Percentiles rank a stretch among this genome's conserved stretches.
These are phyloP conservation scores for Drosophila subpulchrella DNA, from an alignment of 1,140 invertebrate genomes.

Conservation along the genomic window DNA sequence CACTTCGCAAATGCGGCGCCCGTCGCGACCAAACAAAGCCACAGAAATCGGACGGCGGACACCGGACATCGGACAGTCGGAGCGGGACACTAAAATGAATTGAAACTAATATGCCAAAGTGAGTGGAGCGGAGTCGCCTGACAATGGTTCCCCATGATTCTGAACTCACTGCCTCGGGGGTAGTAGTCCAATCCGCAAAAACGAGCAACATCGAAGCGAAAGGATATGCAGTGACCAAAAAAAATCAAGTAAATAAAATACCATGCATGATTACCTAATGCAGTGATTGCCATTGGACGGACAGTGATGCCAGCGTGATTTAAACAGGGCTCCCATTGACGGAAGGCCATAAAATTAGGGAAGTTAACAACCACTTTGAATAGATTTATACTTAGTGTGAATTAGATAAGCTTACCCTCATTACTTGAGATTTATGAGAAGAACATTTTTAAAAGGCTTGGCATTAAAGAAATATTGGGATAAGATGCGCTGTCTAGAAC, in stretches of 20 bases:
- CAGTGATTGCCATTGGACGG: constrained; percentile 33
- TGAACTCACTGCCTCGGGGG: constrained; percentile 56
- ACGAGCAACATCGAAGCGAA: constrained; percentile 49
- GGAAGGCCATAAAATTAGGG: constrained; percentile 19
- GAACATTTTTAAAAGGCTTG: background rate
- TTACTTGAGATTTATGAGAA: background rate
- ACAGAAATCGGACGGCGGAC: constrained; percentile 54
- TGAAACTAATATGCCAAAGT: constrained; percentile 83
- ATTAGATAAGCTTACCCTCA: background rate
- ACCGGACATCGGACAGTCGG: constrained; percentile 37
- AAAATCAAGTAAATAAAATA: background rate
- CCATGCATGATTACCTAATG: constrained; percentile 67
- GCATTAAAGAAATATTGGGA: background rate
- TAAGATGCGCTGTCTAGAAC: background rate
- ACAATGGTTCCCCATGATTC: constrained; percentile 75
- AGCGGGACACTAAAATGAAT: constrained; percentile 79
- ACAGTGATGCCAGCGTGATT: constrained; percentile 53
- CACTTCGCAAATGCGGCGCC: constrained; percentile 67
- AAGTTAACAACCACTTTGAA: constrained; percentile 10
- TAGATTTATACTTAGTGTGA: constrained; percentile 17
- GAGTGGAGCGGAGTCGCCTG: constrained; percentile 64
- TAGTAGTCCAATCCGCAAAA: constrained; percentile 18
- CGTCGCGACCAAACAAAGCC: constrained; percentile 73
- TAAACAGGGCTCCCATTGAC: background rate
- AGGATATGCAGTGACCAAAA: constrained; percentile 65